Conservation (phyloP, 2,113 vertebrate genomes). For the Rhinogobius similis region DNA sequence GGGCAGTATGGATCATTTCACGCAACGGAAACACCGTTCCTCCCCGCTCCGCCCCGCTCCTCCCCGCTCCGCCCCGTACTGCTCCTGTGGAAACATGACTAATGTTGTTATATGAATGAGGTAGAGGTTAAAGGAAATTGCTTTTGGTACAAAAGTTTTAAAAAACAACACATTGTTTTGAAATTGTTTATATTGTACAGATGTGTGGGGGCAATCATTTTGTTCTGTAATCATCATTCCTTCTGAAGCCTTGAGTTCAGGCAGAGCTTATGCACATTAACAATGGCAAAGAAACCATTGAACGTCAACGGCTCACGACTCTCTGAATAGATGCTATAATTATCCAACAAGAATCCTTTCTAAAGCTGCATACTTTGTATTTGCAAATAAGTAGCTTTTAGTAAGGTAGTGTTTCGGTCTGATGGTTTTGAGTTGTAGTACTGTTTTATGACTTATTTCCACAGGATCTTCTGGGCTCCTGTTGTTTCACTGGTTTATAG, state of each 20-base stretch:
- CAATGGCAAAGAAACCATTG: slow-evolving; percentile 3
- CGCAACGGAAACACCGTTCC: no score
- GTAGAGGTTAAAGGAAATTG: no score
- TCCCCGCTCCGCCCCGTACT: no score
- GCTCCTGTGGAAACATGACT: no score
- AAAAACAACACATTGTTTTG: no score
- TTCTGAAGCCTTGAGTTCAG: slow-evolving; percentile 5
- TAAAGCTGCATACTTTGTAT: neutral
- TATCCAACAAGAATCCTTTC: slow-evolving; percentile 16
- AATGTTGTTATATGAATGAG: no score
- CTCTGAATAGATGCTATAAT: slow-evolving; percentile 17
- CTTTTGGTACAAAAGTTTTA: no score
- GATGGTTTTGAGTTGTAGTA: slow-evolving; percentile 48
- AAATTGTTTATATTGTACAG: neutral
- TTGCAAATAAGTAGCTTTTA: slow-evolving; percentile 19
- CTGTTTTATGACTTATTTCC: slow-evolving; percentile 62
- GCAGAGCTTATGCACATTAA: slow-evolving; percentile 24
- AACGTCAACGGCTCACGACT: slow-evolving; percentile 25
- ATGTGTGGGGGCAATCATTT: neutral
- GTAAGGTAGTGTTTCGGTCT: slow-evolving; percentile 30
- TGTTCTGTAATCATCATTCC: neutral
- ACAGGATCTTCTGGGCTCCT: slow-evolving; percentile 52
- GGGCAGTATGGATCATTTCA: no score
- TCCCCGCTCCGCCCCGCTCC: no score
- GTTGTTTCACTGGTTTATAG: slow-evolving; percentile 68